Evolutionary conservation across 2,113 vertebrate species (phyloP).

Genomic region (Oostethus manadensis): DNA sequence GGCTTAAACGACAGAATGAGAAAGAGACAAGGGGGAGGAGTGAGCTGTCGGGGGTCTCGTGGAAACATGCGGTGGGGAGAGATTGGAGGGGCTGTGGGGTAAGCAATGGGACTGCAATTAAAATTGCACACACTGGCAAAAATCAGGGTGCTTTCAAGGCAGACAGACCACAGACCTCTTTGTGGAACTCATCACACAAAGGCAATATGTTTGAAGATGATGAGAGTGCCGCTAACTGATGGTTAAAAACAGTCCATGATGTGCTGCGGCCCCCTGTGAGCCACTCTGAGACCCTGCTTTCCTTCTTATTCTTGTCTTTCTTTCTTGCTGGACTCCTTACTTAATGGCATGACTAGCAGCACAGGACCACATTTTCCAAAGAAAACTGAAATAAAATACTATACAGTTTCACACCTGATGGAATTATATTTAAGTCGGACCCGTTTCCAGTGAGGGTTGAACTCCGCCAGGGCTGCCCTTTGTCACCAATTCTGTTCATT

Average conservation of each 20-base stretch:
- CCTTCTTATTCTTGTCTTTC: background rate
- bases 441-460: too few species aligned
- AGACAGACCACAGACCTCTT: constrained; percentile 65
- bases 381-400: too few species aligned
- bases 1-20: constrained; percentile 59
- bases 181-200: constrained; percentile 68
- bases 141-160: constrained; percentile 70
- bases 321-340: background rate
- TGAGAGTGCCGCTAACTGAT: constrained; percentile 49
- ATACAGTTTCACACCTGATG: too few species aligned
- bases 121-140: constrained; percentile 77
- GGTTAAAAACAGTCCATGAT: constrained; percentile 60
- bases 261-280: constrained; percentile 36
- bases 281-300: constrained; percentile 19
- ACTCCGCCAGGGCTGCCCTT: too few species aligned
- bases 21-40: constrained; percentile 50
- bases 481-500: too few species aligned
- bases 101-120: constrained; percentile 74
- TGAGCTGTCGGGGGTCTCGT: constrained; percentile 39
- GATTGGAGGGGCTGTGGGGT: constrained; percentile 60
- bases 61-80: constrained; percentile 40
- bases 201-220: constrained; percentile 66
- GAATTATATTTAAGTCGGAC: too few species aligned
- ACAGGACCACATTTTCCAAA: too few species aligned
- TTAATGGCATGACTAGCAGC: too few species aligned